Percentiles rank a stretch among this genome's conserved stretches.
Conservation (phyloP, 1,140 invertebrate species). For the Drosophila lini region DNA sequence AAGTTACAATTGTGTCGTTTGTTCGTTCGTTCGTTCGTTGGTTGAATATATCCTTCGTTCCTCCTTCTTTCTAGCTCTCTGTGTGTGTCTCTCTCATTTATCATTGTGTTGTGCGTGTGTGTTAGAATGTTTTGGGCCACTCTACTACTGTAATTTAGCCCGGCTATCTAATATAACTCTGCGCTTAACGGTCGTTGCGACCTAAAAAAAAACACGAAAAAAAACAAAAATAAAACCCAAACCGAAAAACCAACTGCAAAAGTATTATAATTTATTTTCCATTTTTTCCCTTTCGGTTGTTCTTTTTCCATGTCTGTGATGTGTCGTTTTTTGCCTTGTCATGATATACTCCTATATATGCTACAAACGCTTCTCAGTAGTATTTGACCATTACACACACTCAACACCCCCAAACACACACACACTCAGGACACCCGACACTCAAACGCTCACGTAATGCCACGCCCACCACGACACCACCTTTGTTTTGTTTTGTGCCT, state of each 20-base stretch:
- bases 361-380: slow-evolving; percentile 66
- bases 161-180: slow-evolving; percentile 56
- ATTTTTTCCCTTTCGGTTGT: slow-evolving; percentile 42
- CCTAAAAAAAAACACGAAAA: slow-evolving; percentile 25
- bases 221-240: slow-evolving; percentile 33
- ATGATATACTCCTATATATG: slow-evolving; percentile 68
- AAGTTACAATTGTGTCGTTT: slow-evolving; percentile 63
- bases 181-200: slow-evolving; percentile 50
- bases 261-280: slow-evolving; percentile 72
- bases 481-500: slow-evolving; percentile 77
- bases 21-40: slow-evolving; percentile 44
- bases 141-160: slow-evolving; percentile 47
- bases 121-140: slow-evolving; percentile 42
- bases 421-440: slow-evolving; percentile 19
- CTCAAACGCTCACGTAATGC: slow-evolving; percentile 35
- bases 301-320: slow-evolving; percentile 61
- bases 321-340: slow-evolving; percentile 76
- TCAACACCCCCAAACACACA: slow-evolving; percentile 13
- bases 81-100: slow-evolving; percentile 65
- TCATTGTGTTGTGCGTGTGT: slow-evolving; percentile 59
- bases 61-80: slow-evolving; percentile 53
- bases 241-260: slow-evolving; percentile 64
- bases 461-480: slow-evolving; percentile 44
- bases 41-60: slow-evolving; percentile 42
- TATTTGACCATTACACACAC: slow-evolving; percentile 47